Percentiles rank a stretch among this genome's conserved stretches.
These are phyloP conservation scores for Avahi laniger DNA, from an alignment of 2,797 vertebrate genomes.

Conservation along the genomic window DNA sequence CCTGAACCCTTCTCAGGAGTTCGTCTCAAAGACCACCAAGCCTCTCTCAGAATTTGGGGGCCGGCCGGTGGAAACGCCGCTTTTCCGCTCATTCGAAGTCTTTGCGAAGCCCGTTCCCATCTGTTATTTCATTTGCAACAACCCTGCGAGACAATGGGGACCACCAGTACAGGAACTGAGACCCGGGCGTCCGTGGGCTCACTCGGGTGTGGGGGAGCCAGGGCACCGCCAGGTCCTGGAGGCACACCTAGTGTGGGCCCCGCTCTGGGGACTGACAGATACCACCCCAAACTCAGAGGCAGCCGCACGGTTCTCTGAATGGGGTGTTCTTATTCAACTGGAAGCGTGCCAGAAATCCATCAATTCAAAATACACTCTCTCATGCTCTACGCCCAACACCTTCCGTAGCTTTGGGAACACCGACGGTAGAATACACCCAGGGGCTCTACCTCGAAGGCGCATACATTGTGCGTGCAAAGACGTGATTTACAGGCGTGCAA, in stretches of 20 bases:
- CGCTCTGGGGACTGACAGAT: fast-evolving
- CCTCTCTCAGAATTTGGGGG: background rate
- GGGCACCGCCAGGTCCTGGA: background rate
- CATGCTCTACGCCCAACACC: fast-evolving
- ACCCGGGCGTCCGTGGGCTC: fast-evolving
- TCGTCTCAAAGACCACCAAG: background rate
- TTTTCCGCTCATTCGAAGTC: fast-evolving
- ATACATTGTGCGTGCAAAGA: background rate
- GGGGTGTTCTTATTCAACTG: too few relatives aligned
- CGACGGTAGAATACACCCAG: background rate
- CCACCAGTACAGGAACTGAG: background rate
- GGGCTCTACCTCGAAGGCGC: background rate
- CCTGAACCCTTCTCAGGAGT: background rate
- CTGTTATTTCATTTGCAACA: fast-evolving
- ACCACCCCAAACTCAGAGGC: background rate
- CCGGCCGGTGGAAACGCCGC: background rate
- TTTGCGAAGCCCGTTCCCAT: background rate
- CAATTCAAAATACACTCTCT: background rate
- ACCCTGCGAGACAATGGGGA: fast-evolving
- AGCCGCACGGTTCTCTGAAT: background rate
- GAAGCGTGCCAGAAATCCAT: background rate
- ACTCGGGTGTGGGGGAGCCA: fast-evolving
- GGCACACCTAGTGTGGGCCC: fast-evolving
- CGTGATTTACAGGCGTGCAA: background rate
- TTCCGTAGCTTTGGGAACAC: background rate